Conservation (phyloP, 2,113 vertebrate genomes). For the Pelecanoides urinatrix region DNA sequence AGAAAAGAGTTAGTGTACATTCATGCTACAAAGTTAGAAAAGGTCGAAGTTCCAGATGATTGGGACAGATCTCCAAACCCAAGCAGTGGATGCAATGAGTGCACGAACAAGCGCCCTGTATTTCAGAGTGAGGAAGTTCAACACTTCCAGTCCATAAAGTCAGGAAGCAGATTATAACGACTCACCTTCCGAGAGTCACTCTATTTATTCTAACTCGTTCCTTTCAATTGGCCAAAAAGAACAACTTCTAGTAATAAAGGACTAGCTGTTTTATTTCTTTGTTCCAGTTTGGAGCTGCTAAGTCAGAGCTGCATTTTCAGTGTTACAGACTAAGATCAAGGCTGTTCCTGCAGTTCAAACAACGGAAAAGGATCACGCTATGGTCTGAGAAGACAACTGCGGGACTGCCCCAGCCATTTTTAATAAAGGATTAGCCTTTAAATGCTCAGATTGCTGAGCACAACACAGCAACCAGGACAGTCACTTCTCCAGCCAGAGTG, state of each 20-base stretch:
- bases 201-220: background rate
- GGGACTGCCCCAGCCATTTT: background rate
- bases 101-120: background rate
- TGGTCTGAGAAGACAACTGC: background rate
- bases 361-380: background rate
- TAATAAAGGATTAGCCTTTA: background rate
- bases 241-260: background rate
- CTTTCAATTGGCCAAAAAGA: background rate
- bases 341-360: background rate
- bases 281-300: background rate
- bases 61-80: slow-evolving; percentile 5
- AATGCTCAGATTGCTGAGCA: background rate
- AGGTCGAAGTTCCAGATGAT: background rate
- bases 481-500: background rate
- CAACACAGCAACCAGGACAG: background rate
- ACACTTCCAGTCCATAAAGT: background rate
- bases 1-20: slow-evolving; percentile 14
- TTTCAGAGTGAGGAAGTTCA: background rate
- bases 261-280: background rate
- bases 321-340: background rate
- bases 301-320: background rate
- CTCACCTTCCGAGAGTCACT: background rate
- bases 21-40: slow-evolving; percentile 32
- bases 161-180: background rate
- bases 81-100: background rate